A percentile compares a stretch with the other conserved stretches of the same genome.
These are phyloP conservation scores for Galerucella nymphaeae DNA, from an alignment of 2,888 invertebrate genomes.

Conservation along the genomic window DNA sequence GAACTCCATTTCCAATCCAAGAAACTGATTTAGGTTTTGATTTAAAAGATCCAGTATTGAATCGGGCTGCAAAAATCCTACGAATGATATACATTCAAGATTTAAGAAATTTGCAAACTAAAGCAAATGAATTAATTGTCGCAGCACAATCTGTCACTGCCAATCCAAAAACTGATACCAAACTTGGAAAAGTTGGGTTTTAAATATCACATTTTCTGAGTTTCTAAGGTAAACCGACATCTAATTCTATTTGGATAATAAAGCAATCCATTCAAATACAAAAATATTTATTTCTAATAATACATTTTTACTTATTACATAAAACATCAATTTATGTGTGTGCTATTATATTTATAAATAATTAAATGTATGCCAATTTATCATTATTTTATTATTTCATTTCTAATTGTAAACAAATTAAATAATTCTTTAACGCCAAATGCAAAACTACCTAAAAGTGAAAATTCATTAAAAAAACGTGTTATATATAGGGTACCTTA, in stretches of 20 bases:
- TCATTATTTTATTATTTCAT: constrained; percentile 11
- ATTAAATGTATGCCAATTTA: constrained; percentile 10
- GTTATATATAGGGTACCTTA: not conserved
- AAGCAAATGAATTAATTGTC: constrained; percentile 94
- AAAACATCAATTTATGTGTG: not conserved
- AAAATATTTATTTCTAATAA: not conserved
- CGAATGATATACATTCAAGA: constrained; percentile 86
- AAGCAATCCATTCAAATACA: not conserved
- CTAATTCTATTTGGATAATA: not conserved
- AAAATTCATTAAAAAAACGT: constrained; percentile 12
- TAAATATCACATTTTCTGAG: constrained; percentile 56
- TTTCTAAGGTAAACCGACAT: not conserved
- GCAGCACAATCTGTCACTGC: constrained; percentile 93
- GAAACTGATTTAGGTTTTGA: constrained; percentile 76
- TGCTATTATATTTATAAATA: not conserved
- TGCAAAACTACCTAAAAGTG: constrained; percentile 55
- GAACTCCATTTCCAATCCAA: constrained; percentile 77
- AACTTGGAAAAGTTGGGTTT: constrained; percentile 90
- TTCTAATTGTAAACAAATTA: constrained; percentile 58
- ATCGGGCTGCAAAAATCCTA: constrained; percentile 81
- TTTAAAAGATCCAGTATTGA: constrained; percentile 73
- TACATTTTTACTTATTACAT: not conserved
- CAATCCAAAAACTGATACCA: constrained; percentile 96
- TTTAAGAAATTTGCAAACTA: constrained; percentile 87
- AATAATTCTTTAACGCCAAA: constrained; percentile 60